A percentile compares a stretch with the other conserved stretches of the same genome.
Conservation (phyloP, 2,113 vertebrate genomes). For the Prinia subflava region DNA sequence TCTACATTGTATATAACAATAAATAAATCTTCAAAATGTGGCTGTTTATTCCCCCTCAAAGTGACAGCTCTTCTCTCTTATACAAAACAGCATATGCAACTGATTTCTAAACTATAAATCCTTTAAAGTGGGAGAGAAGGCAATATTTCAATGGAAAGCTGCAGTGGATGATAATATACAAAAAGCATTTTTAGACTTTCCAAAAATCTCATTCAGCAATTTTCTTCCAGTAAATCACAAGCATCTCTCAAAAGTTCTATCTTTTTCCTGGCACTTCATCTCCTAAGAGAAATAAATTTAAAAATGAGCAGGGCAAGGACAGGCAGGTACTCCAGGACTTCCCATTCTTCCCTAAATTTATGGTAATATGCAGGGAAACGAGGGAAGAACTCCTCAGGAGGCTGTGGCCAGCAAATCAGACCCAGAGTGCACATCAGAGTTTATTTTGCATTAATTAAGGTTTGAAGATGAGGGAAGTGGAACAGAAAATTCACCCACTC, state of each 20-base stretch:
- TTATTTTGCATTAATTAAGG: not conserved
- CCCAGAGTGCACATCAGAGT: not conserved
- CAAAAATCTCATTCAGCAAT: not conserved
- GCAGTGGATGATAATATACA: fast-evolving
- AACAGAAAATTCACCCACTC: not conserved
- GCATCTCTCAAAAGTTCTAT: not conserved
- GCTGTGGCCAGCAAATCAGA: not conserved
- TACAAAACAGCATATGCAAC: not conserved
- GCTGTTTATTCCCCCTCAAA: not conserved
- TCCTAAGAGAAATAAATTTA: not conserved
- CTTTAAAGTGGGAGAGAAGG: not conserved
- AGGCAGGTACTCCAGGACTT: not conserved
- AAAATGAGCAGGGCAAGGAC: not conserved
- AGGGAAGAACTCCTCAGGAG: not conserved
- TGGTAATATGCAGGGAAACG: not conserved
- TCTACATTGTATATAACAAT: not conserved
- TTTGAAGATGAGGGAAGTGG: not conserved
- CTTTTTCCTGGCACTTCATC: not conserved
- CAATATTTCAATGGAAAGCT: not conserved
- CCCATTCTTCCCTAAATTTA: not conserved
- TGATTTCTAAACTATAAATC: not conserved
- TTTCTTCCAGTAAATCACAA: not conserved
- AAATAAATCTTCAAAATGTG: not conserved
- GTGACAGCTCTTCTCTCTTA: not conserved
- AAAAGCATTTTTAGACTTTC: not conserved